These are phyloP conservation scores for Himalopsyche phryganea DNA, from an alignment of 1,140 invertebrate species.

Conservation along the genomic window DNA sequence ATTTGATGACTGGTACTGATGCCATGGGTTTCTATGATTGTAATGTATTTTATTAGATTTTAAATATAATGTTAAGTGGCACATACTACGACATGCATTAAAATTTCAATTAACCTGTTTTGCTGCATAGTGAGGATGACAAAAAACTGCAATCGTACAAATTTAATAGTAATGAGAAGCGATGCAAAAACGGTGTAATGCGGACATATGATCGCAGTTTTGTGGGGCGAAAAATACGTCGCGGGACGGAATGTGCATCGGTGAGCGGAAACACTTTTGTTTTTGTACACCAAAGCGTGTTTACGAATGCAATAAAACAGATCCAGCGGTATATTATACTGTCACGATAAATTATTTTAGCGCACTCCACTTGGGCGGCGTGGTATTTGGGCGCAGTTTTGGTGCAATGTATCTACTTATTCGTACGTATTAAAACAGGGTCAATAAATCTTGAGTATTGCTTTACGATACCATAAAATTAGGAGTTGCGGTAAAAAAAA, in stretches of 20 bases:
- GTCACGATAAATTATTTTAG: constrained; percentile 28
- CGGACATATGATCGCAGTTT: constrained; percentile 5
- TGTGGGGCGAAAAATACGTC: not conserved
- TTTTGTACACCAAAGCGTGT: constrained; percentile 15
- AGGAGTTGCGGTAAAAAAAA: too few species aligned
- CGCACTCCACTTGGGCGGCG: constrained; percentile 4
- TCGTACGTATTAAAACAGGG: too few species aligned
- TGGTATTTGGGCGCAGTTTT: constrained; percentile 6
- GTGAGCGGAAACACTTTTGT: constrained; percentile 17
- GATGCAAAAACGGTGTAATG: not conserved
- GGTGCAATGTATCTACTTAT: not conserved
- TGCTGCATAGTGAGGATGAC: too few species aligned
- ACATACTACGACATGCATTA: too few species aligned
- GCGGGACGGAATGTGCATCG: constrained; percentile 14
- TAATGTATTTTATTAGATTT: too few species aligned
- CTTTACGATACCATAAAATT: too few species aligned
- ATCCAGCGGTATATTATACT: constrained; percentile 18
- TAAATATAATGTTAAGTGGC: too few species aligned
- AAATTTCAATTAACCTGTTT: too few species aligned
- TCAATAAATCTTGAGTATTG: not conserved
- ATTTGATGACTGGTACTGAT: too few species aligned
- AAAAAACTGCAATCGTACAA: too few species aligned
- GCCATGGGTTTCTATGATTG: too few species aligned
- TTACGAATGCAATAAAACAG: constrained; percentile 28
- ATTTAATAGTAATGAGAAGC: not conserved